phyloP scores from a whole-genome alignment of 2,797 vertebrate species.

The Ficedula albicollis region DNA sequence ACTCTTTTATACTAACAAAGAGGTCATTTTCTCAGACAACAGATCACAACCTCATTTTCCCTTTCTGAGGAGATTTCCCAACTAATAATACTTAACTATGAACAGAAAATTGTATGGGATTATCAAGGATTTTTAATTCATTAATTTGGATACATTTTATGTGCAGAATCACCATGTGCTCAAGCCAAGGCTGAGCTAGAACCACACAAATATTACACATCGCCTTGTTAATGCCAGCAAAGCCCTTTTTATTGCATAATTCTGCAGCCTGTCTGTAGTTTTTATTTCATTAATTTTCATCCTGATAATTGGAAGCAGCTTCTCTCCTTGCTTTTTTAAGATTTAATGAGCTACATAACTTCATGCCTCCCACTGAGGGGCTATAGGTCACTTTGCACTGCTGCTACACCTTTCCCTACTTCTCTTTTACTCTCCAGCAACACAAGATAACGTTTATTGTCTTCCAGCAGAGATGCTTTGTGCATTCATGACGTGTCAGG shows the following conservation, averaged over 20 bases:
- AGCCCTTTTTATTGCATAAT: slow-evolving; percentile 72
- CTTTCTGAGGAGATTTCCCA: slow-evolving; percentile 34
- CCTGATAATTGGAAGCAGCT: slow-evolving; percentile 81
- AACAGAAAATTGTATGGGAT: slow-evolving; percentile 56
- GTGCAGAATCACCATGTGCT: slow-evolving; percentile 58
- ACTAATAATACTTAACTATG: slow-evolving; percentile 24
- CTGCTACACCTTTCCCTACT: slow-evolving; percentile 15
- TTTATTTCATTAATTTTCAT: slow-evolving; percentile 80
- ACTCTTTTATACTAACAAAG: neutral
- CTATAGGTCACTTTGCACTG: slow-evolving; percentile 65
- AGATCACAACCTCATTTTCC: slow-evolving; percentile 17
- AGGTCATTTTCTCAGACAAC: slow-evolving; percentile 34
- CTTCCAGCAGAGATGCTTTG: neutral
- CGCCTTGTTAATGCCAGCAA: slow-evolving; percentile 68
- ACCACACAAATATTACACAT: slow-evolving; percentile 67
- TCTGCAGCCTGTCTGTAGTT: slow-evolving; percentile 67
- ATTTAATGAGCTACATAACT: slow-evolving; percentile 79
- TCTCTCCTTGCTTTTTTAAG: slow-evolving; percentile 72
- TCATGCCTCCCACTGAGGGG: slow-evolving; percentile 71
- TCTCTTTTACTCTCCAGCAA: neutral
- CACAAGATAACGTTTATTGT: neutral
- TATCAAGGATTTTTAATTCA: slow-evolving; percentile 67
- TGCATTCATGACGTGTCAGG: neutral
- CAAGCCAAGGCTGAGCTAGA: slow-evolving; percentile 58
- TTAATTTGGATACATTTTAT: slow-evolving; percentile 68